phyloP scores from a whole-genome alignment of 64 coral and sea anemone genomes.

The Actinia tenebrosa region DNA sequence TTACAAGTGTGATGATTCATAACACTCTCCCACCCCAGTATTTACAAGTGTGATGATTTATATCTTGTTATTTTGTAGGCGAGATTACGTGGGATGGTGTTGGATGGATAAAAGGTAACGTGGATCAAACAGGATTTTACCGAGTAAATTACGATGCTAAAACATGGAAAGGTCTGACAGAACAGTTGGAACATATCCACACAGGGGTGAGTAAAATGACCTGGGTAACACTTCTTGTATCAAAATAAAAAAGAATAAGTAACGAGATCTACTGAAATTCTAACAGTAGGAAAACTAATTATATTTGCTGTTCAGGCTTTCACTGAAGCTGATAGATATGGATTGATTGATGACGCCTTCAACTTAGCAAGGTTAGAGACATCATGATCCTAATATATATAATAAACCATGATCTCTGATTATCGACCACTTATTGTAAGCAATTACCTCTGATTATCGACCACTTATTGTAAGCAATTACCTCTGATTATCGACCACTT shows the following conservation, averaged over 20 bases:
- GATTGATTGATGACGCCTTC: constrained; percentile 76
- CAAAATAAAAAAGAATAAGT: too few relatives aligned
- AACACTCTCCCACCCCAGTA: not conserved
- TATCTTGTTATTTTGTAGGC: constrained; percentile 6
- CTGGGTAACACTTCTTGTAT: too few relatives aligned
- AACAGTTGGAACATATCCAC: constrained; percentile 22
- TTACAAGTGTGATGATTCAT: too few relatives aligned
- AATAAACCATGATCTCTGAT: too few relatives aligned
- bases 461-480: too few relatives aligned
- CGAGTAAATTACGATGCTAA: constrained; percentile 68
- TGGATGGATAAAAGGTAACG: constrained; percentile 88
- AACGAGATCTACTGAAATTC: too few relatives aligned
- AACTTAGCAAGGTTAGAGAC: constrained; percentile 67
- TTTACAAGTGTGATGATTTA: not conserved
- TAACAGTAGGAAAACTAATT: too few relatives aligned
- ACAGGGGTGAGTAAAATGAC: not conserved
- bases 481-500: too few relatives aligned
- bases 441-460: too few relatives aligned
- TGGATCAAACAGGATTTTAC: constrained; percentile 80
- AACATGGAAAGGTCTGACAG: constrained; percentile 50
- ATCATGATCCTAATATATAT: too few relatives aligned
- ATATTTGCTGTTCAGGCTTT: constrained; percentile 32
- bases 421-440: too few relatives aligned
- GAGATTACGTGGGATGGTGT: constrained; percentile 69
- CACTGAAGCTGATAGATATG: constrained; percentile 57